Conservation (phyloP, 2,888 invertebrate genomes). For the Sussaba pulchella region DNA sequence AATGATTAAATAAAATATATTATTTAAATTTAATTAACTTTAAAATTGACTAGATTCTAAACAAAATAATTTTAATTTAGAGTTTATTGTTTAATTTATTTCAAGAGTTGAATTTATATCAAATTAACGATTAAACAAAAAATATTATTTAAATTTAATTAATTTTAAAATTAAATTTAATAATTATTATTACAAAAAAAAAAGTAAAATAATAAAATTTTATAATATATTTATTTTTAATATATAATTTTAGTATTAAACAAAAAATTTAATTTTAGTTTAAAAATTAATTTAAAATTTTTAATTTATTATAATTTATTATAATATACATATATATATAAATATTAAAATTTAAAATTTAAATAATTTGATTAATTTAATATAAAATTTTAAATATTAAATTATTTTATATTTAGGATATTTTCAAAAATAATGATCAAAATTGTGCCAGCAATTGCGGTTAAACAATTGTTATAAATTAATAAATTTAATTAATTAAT, state of each 20-base stretch:
- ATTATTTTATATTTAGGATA: conserved; percentile 87
- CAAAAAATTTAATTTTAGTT: conserved; percentile 76
- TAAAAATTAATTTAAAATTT: conserved; percentile 84
- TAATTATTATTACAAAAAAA: background rate
- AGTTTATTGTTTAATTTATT: no score
- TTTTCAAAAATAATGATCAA: conserved; percentile 87
- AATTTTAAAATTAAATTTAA: conserved; percentile 16
- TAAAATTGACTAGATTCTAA: no score
- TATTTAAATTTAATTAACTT: no score
- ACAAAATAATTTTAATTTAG: no score
- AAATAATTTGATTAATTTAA: conserved; percentile 82
- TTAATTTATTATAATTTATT: conserved; percentile 83
- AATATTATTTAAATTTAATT: conserved; percentile 44
- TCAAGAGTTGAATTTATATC: no score
- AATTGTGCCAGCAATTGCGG: conserved; percentile 90
- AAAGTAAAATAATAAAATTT: conserved; percentile 17
- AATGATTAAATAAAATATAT: no score
- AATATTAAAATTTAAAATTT: conserved; percentile 84
- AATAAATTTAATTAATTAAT: conserved; percentile 85
- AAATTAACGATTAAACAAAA: conserved; percentile 72
- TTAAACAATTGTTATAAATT: conserved; percentile 89
- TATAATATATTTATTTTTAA: conserved; percentile 73
- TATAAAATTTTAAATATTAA: conserved; percentile 83
- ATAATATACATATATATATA: conserved; percentile 83
- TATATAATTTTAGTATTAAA: conserved; percentile 71